A percentile compares a stretch with the other conserved stretches of the same genome.
Conservation (phyloP, 2,888 invertebrate species). For the Lasioglossum marginatum region DNA sequence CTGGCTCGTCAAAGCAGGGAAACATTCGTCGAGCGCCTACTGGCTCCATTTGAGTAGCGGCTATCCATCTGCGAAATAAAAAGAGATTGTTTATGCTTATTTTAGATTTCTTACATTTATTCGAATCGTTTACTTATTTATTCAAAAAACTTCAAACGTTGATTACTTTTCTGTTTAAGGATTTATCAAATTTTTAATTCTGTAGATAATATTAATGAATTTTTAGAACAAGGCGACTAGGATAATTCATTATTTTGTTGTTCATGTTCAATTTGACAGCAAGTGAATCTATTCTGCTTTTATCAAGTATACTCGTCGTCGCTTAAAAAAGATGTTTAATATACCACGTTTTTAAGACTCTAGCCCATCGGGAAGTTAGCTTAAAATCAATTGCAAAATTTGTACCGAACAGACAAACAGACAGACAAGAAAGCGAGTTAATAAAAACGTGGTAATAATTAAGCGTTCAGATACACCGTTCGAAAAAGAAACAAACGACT, state of each 20-base stretch:
- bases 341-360: no score
- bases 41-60: slow-evolving; percentile 90
- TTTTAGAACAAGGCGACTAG: no score
- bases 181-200: background rate
- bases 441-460: no score
- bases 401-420: no score
- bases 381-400: no score
- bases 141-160: background rate
- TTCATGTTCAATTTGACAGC: background rate
- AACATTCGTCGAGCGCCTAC: slow-evolving; percentile 90
- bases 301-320: background rate
- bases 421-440: no score
- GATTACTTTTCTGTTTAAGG: background rate
- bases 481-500: background rate
- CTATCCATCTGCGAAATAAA: slow-evolving; percentile 85
- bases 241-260: background rate
- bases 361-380: no score
- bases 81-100: background rate
- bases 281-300: background rate
- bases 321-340: no score
- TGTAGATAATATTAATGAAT: background rate
- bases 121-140: background rate
- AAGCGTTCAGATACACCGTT: background rate
- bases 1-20: slow-evolving; percentile 91
- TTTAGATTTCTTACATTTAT: background rate